These are phyloP conservation scores for Phrynocephalus vlangalii DNA, from an alignment of 2,797 vertebrate species.

Conservation along the genomic window DNA sequence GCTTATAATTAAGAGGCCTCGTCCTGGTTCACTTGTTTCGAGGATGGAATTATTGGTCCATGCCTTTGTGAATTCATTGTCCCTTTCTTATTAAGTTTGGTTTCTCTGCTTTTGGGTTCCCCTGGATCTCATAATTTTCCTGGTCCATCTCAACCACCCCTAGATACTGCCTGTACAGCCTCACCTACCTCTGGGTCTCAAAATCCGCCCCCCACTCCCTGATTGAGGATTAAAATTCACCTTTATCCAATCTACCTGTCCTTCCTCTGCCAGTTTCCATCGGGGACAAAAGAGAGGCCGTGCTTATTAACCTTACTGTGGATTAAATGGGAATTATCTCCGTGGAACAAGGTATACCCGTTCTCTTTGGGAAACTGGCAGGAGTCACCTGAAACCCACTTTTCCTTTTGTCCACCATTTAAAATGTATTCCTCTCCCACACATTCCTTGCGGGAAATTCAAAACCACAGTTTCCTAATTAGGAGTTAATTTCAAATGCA, in stretches of 20 bases:
- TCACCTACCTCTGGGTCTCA: background rate
- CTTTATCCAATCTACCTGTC: background rate
- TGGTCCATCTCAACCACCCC: too few relatives aligned
- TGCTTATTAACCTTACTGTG: background rate
- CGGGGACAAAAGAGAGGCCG: background rate
- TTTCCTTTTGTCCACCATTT: background rate
- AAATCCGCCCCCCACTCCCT: accelerated
- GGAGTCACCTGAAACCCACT: background rate
- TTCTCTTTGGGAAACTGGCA: background rate
- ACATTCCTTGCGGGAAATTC: background rate
- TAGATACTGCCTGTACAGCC: too few relatives aligned
- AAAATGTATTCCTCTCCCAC: background rate
- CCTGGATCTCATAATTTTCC: too few relatives aligned
- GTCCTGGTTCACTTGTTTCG: too few relatives aligned
- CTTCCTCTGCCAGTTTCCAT: background rate
- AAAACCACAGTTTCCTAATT: background rate
- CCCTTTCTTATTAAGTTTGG: too few relatives aligned
- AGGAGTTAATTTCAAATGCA: background rate
- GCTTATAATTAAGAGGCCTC: too few relatives aligned
- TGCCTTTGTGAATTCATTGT: too few relatives aligned
- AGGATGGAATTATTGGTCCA: too few relatives aligned
- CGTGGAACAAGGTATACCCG: background rate
- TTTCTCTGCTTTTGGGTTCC: too few relatives aligned
- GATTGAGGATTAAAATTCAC: background rate
- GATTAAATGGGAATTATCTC: slow-evolving; percentile 12